Conservation (phyloP, 2,113 vertebrate species). For the Candoia aspera region DNA sequence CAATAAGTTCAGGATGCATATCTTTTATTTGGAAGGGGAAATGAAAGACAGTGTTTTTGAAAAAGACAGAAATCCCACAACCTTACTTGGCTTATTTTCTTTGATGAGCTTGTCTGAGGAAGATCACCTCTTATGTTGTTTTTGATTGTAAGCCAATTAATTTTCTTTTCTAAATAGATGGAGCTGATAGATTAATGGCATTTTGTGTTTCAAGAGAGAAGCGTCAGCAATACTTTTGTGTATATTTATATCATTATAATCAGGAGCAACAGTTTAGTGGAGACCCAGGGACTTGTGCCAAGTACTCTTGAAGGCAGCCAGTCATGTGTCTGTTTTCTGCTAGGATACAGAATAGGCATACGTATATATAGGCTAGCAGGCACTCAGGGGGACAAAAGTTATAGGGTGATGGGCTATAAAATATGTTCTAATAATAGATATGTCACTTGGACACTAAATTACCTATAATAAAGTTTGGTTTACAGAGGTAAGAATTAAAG, state of each 20-base stretch:
- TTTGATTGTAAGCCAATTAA: conserved; percentile 75
- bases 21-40: not conserved
- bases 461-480: conserved; percentile 80
- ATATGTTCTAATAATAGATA: conserved; percentile 80
- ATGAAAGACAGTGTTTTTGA: not conserved
- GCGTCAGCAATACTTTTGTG: conserved; percentile 81
- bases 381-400: conserved; percentile 64
- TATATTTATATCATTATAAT: conserved; percentile 76
- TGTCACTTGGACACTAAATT: conserved; percentile 77
- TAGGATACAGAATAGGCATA: conserved; percentile 67
- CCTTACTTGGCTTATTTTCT: conserved; percentile 58
- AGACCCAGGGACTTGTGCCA: conserved; percentile 78
- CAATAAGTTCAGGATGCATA: not conserved
- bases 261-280: conserved; percentile 77
- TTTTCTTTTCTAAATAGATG: conserved; percentile 81
- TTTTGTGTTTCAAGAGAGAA: conserved; percentile 81
- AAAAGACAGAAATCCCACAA: conserved; percentile 50
- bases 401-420: conserved; percentile 69
- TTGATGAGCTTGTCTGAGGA: conserved; percentile 69
- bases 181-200: conserved; percentile 81
- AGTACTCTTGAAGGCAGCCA: conserved; percentile 81
- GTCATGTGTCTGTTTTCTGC: conserved; percentile 79
- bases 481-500: conserved; percentile 79
- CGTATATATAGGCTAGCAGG: not conserved
- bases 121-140: conserved; percentile 80